Base-by-base conservation (phyloP, 1,140 invertebrate species). In the Oscheius sp. region DNA sequence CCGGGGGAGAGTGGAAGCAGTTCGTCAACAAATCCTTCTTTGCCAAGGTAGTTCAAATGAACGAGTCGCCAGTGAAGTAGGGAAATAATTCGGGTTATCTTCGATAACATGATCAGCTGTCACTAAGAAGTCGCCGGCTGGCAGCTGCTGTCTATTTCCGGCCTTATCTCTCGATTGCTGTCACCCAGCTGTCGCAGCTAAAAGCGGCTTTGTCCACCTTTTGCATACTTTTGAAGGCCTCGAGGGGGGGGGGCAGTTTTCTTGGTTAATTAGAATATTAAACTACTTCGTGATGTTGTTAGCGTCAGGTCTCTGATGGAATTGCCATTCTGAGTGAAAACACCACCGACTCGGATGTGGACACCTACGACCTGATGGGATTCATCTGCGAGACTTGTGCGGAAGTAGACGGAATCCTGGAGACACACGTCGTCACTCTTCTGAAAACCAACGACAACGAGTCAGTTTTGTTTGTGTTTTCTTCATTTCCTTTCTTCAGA, bases 1-100 rank as follows among this genome's bases (percentile, higher is more conserved):
- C 38, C 49, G 64, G 64, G 13, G 64, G 61, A 63, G 36, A 32
- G 32, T 63, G 61, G 61, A 35, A 26, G 15, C 61, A 63, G 7
- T 63, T 63, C 61, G 15, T 63, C 18, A 34, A n/a, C 61, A 15
- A n/a, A 7, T 36, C 32, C 26, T 63, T 63, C 35, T 32, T 26
- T 10, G 61, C 61, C 32, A 63, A 63, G 31, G 7, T 45, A 45
- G 18, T 23, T n/a, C n/a, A n/a, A n/a, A n/a, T n/a, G n/a, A n/a
- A n/a, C n/a, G n/a, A n/a, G n/a, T n/a, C n/a, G n/a, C n/a, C n/a
- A n/a, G n/a, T n/a, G n/a, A n/a, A n/a, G n/a, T n/a, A n/a, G n/a
- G n/a, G n/a, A n/a, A n/a, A n/a, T n/a, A n/a, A n/a, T n/a, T n/a
- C n/a, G n/a, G n/a, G n/a, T n/a, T n/a, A n/a, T n/a, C n/a, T n/a